phyloP scores from a whole-genome alignment of 2,888 invertebrate species.

The Clanis bilineata region DNA sequence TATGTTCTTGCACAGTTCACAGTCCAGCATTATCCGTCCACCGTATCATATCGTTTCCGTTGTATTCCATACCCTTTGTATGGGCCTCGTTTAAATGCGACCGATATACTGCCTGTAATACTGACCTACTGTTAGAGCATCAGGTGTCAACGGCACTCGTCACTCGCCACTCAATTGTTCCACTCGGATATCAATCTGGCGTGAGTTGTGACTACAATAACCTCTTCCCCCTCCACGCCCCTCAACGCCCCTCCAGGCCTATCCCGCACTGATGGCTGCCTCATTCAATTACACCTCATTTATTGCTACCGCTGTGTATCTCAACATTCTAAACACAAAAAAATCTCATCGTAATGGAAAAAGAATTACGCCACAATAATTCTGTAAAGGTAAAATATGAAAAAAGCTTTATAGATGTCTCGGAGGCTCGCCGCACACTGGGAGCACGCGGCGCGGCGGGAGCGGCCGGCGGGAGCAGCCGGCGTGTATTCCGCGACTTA shows the following conservation, averaged over 20 bases:
- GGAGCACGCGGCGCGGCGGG: too few species aligned
- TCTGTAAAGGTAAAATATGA: neutral
- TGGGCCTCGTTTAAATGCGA: too few species aligned
- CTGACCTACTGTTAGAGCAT: too few species aligned
- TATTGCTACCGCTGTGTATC: neutral
- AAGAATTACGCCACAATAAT: neutral
- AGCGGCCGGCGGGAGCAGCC: too few species aligned
- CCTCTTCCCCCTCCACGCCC: too few species aligned
- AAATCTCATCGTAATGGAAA: slow-evolving; percentile 5
- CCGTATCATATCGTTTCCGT: too few species aligned
- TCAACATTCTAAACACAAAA: neutral
- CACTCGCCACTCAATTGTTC: neutral
- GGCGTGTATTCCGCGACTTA: too few species aligned
- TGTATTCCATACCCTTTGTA: too few species aligned
- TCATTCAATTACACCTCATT: slow-evolving; percentile 8
- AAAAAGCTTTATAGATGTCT: neutral
- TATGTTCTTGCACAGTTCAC: too few species aligned
- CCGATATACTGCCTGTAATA: too few species aligned
- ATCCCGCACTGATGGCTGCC: slow-evolving; percentile 1
- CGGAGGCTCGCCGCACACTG: neutral
- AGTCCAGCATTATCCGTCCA: too few species aligned
- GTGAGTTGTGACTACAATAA: neutral
- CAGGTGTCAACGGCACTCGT: too few species aligned
- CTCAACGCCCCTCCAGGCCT: neutral
- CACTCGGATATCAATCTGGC: neutral